Percentiles rank a stretch among this genome's conserved stretches.
These are phyloP conservation scores for Myxocyprinus asiaticus DNA, from an alignment of 2,113 vertebrate species.

Conservation along the genomic window DNA sequence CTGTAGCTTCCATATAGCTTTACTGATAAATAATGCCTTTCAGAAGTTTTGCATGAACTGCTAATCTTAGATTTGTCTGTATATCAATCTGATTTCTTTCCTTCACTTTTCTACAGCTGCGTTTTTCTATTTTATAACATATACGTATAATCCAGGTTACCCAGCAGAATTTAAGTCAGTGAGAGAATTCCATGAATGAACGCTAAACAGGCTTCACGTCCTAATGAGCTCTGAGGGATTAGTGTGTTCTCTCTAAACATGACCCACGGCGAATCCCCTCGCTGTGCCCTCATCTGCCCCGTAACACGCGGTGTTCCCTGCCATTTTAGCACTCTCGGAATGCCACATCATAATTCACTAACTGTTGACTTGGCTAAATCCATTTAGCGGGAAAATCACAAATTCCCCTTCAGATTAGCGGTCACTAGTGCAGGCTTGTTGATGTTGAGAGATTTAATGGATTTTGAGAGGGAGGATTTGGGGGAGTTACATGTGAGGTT, in stretches of 20 bases:
- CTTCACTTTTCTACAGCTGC: neutral
- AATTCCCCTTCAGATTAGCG: neutral
- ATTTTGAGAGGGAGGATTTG: slow-evolving; percentile 2
- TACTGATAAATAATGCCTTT: too few relatives aligned
- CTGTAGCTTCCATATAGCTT: too few relatives aligned
- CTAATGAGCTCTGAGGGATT: slow-evolving; percentile 41
- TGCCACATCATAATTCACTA: neutral
- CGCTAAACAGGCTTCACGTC: neutral
- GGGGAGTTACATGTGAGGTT: neutral
- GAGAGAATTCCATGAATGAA: slow-evolving; percentile 36
- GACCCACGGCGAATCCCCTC: neutral
- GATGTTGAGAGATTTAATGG: neutral
- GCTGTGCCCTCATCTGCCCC: neutral
- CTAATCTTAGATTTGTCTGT: neutral
- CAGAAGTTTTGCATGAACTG: too few relatives aligned
- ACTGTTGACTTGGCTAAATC: slow-evolving; percentile 20
- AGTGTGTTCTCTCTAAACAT: slow-evolving; percentile 28
- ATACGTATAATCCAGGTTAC: slow-evolving; percentile 11
- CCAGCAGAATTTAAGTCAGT: neutral
- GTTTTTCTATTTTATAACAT: neutral
- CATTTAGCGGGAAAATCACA: neutral
- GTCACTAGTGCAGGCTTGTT: neutral
- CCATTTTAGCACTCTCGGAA: neutral
- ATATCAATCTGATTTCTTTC: neutral
- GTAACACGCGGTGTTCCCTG: neutral